Evolutionary conservation across 35 echinoderm and acorn worm species (phyloP).

Genomic region (Anneissia japonica): DNA sequence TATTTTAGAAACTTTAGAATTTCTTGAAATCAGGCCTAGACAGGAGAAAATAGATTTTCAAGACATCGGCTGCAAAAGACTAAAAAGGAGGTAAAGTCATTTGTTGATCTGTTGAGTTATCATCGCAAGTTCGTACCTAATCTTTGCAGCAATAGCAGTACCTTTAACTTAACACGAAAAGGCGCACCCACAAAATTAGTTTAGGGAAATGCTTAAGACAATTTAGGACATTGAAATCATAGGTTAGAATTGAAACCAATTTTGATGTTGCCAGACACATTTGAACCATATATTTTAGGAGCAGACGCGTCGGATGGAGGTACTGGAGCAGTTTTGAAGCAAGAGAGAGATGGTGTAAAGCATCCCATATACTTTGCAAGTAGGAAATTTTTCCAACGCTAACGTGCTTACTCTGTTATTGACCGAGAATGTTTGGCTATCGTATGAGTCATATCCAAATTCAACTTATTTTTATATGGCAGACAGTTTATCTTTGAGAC

Average conservation of each 20-base stretch:
- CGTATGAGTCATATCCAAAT: constrained; percentile 12
- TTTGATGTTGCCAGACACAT: background rate
- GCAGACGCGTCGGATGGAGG: constrained; percentile 21
- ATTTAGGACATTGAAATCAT: constrained; percentile 1
- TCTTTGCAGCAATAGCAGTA: background rate
- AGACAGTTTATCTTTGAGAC: constrained; percentile 19
- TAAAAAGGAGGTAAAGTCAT: background rate
- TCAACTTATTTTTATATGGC: constrained; percentile 30
- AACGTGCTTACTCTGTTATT: background rate
- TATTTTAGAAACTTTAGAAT: too few relatives aligned
- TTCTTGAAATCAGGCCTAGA: background rate
- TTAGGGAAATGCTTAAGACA: background rate
- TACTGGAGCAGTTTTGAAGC: constrained; percentile 13
- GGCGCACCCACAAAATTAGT: background rate
- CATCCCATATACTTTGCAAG: constrained; percentile 5
- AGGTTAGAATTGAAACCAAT: background rate
- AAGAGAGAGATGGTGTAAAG: constrained; percentile 11
- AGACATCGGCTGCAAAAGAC: background rate
- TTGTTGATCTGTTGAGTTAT: too few relatives aligned
- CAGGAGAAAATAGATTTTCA: background rate
- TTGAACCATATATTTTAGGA: background rate
- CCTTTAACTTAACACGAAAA: constrained; percentile 2
- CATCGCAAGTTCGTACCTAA: background rate
- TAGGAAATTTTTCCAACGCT: background rate
- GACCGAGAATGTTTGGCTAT: background rate